Evolutionary conservation across 37 sponge, comb jelly and placozoan species (phyloP), one percentile per base, ranked within the genome.

Genomic region (Ephydatia muelleri): DNA sequence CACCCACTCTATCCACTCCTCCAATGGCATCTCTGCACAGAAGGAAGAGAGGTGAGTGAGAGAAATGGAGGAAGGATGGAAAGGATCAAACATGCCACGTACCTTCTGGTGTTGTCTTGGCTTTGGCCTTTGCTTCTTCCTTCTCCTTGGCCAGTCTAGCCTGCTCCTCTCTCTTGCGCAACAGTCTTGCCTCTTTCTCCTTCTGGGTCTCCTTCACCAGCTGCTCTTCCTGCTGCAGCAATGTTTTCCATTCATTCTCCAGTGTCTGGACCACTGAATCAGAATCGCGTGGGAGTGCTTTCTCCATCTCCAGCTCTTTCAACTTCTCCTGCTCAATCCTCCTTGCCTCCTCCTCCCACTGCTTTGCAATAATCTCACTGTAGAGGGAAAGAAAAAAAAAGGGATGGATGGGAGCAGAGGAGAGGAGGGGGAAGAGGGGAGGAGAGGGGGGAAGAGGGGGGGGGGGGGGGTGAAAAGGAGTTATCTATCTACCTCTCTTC

Each of bases 1-100:
- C 91, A 87, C 83, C 84, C 88, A 84, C 29, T 30, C 67, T 22
- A 86, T 91, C 91, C 90, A 90, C 72, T 90, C 90, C 75, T 90
- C 90, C 4, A 90, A 68, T 28, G 89, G 79, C 81, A 92, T 28
- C 82, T 88, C 92, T 87, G 71, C 25, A 43, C 23, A n/a, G 27
- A 30, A 72, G 48, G n/a, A n/a, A n/a, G n/a, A n/a, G n/a, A n/a
- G n/a, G n/a, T n/a, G n/a, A n/a, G n/a, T n/a, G n/a, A n/a, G n/a
- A n/a, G n/a, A n/a, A n/a, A n/a, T n/a, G n/a, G n/a, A n/a, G n/a
- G n/a, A n/a, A n/a, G n/a, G n/a, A n/a, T n/a, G n/a, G n/a, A n/a
- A n/a, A n/a, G n/a, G n/a, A n/a, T n/a, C n/a, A n/a, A n/a, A n/a
- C n/a, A n/a, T n/a, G n/a, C n/a, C n/a, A n/a, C n/a, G n/a, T n/a